Base-by-base conservation (phyloP, 2,888 invertebrate species). In the Antitype chi region DNA sequence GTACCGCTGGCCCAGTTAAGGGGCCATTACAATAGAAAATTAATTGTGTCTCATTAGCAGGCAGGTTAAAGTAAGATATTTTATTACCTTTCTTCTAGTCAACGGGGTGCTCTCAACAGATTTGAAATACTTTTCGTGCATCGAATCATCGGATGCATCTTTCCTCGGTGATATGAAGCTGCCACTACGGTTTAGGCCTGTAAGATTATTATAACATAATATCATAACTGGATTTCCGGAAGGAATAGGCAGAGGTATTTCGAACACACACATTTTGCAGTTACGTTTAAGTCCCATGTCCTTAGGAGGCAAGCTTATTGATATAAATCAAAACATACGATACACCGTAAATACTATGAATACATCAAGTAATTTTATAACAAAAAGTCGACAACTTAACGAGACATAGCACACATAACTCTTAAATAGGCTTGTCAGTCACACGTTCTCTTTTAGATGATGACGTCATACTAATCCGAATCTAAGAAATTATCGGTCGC, bases 61-160 rank as follows among this genome's bases (percentile, higher is more conserved):
- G 68, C 49, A 32, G 32, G 52, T 32, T 43, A 11, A 68, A 68
- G 47, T 20, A 15, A 8, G 15, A 70, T 73, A 76, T n/a, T n/a
- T n/a, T n/a, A n/a, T 87, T 90, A 97, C 97, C 96, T 97, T 97
- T 84, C 97, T 96, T 84, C 97, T 95, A 11, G 97, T 97, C 76
- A 97, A 92, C 23, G 98, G 98, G 49, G 98, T 98, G 85, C 97
- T 98, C 89, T 98, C 98, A 80, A 98, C 97, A 4, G 98, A 98
- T 89, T 97, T 97, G 91, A 98, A 97, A 91, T 98, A 98, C 91
- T 98, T 98, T 90, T 98, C 98, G 92, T 98, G 98, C 98, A 98
- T 98, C 0, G 98, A 98, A 94, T 98, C 98, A 89, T 98, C 98
- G 62, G 98, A 98, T 1, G 97, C 97, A 74, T 98, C 97, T 89